phyloP scores from a whole-genome alignment of 2,113 vertebrate species.

The Corydoras maculifer region DNA sequence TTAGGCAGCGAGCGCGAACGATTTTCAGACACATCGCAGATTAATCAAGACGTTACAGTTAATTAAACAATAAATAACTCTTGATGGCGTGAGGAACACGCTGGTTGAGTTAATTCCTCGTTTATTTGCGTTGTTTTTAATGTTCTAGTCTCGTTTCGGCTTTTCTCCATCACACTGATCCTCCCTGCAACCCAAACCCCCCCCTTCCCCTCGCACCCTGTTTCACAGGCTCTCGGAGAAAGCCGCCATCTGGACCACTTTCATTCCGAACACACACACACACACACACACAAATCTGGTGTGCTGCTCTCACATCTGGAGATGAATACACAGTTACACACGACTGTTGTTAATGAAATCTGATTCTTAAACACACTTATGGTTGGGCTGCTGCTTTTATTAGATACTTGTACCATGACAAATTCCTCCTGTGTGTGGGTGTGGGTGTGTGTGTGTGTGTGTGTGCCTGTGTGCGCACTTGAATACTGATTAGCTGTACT shows the following conservation, averaged over 20 bases:
- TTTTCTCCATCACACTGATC: too few species aligned
- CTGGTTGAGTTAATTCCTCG: too few species aligned
- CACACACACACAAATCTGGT: conserved; percentile 20
- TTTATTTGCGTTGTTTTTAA: too few species aligned
- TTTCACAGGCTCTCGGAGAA: conserved; percentile 28
- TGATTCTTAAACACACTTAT: conserved; percentile 13
- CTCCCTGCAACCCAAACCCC: not conserved
- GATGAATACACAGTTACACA: conserved; percentile 14
- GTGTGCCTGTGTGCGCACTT: not conserved
- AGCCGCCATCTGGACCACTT: conserved; percentile 38
- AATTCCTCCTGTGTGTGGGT: not conserved
- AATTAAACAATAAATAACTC: too few species aligned
- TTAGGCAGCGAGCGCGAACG: too few species aligned
- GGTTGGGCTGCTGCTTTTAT: too few species aligned
- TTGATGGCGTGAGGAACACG: too few species aligned
- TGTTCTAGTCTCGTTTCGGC: too few species aligned
- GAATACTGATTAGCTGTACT: conserved; percentile 21
- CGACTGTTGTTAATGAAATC: conserved; percentile 1
- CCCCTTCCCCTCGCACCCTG: not conserved
- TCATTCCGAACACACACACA: conserved; percentile 14
- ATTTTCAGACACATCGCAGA: too few species aligned
- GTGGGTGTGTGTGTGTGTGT: conserved; percentile 22
- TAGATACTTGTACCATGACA: too few species aligned
- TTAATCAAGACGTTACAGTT: too few species aligned
- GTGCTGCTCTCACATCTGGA: conserved; percentile 33